Conservation (phyloP, 35 echinoderm and acorn worm species). For the Heliocidaris erythrogramma region DNA sequence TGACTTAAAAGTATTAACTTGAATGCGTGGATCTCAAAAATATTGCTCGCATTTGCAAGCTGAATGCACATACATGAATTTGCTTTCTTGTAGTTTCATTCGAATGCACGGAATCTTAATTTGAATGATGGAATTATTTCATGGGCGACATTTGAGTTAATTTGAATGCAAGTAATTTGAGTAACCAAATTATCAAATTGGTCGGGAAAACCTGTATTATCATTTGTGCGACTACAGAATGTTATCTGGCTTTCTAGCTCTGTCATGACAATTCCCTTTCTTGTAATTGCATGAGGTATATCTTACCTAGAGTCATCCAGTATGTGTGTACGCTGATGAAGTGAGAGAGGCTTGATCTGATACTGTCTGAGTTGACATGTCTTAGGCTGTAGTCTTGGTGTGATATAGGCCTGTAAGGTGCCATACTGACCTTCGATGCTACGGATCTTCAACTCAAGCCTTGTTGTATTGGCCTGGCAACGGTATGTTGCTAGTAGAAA, state of each 20-base stretch:
- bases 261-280: background rate
- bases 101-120: too few relatives aligned
- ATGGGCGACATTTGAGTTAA: too few relatives aligned
- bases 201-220: too few relatives aligned
- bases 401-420: slow-evolving; percentile 90
- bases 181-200: too few relatives aligned
- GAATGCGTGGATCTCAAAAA: too few relatives aligned
- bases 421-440: slow-evolving; percentile 98
- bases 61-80: too few relatives aligned
- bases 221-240: too few relatives aligned
- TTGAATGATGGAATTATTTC: too few relatives aligned
- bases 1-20: too few relatives aligned
- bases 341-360: slow-evolving; percentile 88
- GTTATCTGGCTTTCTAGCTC: background rate
- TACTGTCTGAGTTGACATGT: slow-evolving; percentile 92
- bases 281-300: background rate
- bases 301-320: slow-evolving; percentile 86
- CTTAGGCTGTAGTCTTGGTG: slow-evolving; percentile 89
- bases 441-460: slow-evolving; percentile 88
- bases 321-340: slow-evolving; percentile 90
- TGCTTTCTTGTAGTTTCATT: too few relatives aligned
- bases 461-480: slow-evolving; percentile 96
- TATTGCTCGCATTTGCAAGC: too few relatives aligned
- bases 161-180: too few relatives aligned
- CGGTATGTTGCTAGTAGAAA: slow-evolving; percentile 91